A percentile compares a stretch with the other conserved stretches of the same genome.
phyloP scores from a whole-genome alignment of 2,888 invertebrate species.

The Abrostola tripartita region DNA sequence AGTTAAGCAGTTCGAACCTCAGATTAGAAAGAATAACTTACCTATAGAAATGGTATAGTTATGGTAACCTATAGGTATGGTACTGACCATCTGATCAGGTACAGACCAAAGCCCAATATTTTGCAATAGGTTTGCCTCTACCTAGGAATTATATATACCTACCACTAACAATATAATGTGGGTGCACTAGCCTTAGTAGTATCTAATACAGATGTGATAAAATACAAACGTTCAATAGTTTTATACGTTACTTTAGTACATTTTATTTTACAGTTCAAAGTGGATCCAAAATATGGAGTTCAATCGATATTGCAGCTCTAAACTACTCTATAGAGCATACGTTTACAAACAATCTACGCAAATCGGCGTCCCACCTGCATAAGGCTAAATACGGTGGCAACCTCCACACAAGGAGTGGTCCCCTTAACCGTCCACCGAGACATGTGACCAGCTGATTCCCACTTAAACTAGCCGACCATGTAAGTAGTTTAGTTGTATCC shows the following conservation, averaged over 20 bases:
- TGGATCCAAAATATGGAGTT: not conserved
- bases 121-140: too few relatives aligned
- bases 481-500: not conserved
- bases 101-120: too few relatives aligned
- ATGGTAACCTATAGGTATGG: too few relatives aligned
- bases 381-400: not conserved
- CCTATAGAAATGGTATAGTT: too few relatives aligned
- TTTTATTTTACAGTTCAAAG: not conserved
- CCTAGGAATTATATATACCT: too few relatives aligned
- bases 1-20: too few relatives aligned
- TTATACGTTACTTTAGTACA: not conserved
- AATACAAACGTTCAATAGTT: not conserved
- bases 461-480: conserved; percentile 2
- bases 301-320: not conserved
- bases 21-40: too few relatives aligned
- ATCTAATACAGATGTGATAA: not conserved
- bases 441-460: conserved; percentile 6
- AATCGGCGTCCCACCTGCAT: conserved; percentile 3
- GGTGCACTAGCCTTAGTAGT: too few relatives aligned
- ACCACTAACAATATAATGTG: too few relatives aligned
- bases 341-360: conserved; percentile 4
- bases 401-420: not conserved
- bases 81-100: too few relatives aligned
- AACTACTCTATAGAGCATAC: too few relatives aligned
- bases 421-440: not conserved